These are phyloP conservation scores for Torymus tubicola DNA, from an alignment of 2,888 invertebrate species.

Conservation along the genomic window DNA sequence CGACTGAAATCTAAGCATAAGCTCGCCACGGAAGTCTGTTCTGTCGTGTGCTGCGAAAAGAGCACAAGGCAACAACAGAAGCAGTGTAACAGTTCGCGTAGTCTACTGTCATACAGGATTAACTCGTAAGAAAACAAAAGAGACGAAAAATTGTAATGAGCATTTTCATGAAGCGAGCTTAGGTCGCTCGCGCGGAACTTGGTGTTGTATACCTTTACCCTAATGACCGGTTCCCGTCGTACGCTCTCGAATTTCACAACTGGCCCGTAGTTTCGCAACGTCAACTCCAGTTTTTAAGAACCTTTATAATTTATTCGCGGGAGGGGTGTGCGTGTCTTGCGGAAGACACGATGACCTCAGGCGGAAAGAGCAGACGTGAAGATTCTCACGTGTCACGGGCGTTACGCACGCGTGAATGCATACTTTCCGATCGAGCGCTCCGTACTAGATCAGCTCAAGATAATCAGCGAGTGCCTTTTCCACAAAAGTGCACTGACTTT, in stretches of 20 bases:
- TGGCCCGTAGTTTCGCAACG: slow-evolving; percentile 9
- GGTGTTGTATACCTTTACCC: too few species aligned
- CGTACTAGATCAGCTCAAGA: too few species aligned
- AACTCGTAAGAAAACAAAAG: not conserved
- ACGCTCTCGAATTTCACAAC: slow-evolving; percentile 27
- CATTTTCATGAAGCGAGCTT: not conserved
- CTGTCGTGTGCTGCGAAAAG: too few species aligned
- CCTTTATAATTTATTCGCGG: slow-evolving; percentile 26
- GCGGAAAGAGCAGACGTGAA: not conserved
- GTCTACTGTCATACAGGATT: not conserved
- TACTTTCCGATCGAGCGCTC: too few species aligned
- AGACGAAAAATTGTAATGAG: slow-evolving; percentile 10
- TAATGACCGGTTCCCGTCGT: slow-evolving; percentile 29
- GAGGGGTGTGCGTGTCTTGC: not conserved
- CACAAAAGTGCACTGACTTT: too few species aligned
- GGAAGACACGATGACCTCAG: not conserved
- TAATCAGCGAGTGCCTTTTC: too few species aligned
- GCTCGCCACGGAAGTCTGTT: too few species aligned
- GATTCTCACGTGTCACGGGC: slow-evolving; percentile 10
- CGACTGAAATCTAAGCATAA: too few species aligned
- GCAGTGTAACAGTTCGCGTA: too few species aligned
- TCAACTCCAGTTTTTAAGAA: slow-evolving; percentile 9
- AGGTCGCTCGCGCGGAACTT: slow-evolving; percentile 3
- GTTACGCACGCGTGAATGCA: slow-evolving; percentile 17
- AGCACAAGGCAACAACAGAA: too few species aligned